phyloP scores from a whole-genome alignment of 2,797 vertebrate genomes.

The Muscicapa striata region DNA sequence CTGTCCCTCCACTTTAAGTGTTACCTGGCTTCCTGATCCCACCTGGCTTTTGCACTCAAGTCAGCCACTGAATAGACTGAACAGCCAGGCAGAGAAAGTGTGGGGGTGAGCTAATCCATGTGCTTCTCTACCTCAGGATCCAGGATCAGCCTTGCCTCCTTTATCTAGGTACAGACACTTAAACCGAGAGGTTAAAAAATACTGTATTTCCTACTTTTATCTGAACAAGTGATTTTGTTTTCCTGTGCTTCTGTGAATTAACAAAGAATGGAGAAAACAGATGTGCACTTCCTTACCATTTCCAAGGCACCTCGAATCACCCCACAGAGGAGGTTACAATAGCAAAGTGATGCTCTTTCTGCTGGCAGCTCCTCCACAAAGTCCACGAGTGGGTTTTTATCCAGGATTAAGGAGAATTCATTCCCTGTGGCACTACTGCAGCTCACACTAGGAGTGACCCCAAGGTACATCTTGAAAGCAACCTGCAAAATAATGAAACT shows the following conservation, averaged over 20 bases:
- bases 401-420: conserved; percentile 79
- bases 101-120: background rate
- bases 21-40: background rate
- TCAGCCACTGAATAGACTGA: background rate
- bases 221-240: background rate
- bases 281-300: conserved; percentile 70
- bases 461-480: conserved; percentile 84
- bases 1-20: fast-evolving
- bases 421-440: conserved; percentile 72
- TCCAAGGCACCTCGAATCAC: conserved; percentile 81
- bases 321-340: conserved; percentile 78
- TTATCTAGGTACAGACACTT: background rate
- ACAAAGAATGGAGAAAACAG: background rate
- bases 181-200: background rate
- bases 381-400: conserved; percentile 80
- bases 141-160: background rate
- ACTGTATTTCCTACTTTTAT: background rate
- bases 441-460: conserved; percentile 75
- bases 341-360: conserved; percentile 75
- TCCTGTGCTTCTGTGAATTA: background rate
- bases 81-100: background rate
- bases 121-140: background rate
- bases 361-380: conserved; percentile 80
- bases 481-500: conserved; percentile 62
- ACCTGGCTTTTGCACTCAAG: background rate